phyloP scores from a whole-genome alignment of 2,888 invertebrate species.

The Leptogaster cylindrica region DNA sequence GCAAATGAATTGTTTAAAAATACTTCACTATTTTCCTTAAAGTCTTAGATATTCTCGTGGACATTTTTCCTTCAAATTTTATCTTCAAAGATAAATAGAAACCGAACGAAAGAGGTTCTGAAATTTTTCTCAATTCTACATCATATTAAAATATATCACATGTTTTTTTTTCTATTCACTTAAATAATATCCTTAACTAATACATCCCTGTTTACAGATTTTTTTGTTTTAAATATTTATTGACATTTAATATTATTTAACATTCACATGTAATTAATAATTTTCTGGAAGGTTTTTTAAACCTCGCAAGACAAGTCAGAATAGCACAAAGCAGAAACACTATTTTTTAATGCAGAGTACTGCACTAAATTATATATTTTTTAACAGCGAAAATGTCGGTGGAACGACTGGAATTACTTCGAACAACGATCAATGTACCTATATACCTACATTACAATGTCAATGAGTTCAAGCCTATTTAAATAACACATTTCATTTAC shows the following conservation, averaged over 20 bases:
- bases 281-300: background rate
- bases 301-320: too few relatives aligned
- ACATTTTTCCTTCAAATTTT: background rate
- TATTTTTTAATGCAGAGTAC: too few relatives aligned
- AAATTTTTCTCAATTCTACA: conserved; percentile 17
- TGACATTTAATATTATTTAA: conserved; percentile 5
- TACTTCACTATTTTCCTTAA: background rate
- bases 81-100: conserved; percentile 26
- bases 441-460: too few relatives aligned
- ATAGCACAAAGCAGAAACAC: too few relatives aligned
- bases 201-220: conserved; percentile 15
- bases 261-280: background rate
- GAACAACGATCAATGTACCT: too few relatives aligned
- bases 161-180: conserved; percentile 15
- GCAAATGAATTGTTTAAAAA: background rate
- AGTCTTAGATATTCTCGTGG: background rate
- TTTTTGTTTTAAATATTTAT: background rate
- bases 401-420: too few relatives aligned
- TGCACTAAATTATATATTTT: too few relatives aligned
- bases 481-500: too few relatives aligned
- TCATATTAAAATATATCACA: conserved; percentile 35
- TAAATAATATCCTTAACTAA: conserved; percentile 18
- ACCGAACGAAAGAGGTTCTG: conserved; percentile 28
- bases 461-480: too few relatives aligned
- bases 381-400: too few relatives aligned